Evolutionary conservation across 2,797 vertebrate genomes (phyloP).

Genomic region (Myotis findleyi): DNA sequence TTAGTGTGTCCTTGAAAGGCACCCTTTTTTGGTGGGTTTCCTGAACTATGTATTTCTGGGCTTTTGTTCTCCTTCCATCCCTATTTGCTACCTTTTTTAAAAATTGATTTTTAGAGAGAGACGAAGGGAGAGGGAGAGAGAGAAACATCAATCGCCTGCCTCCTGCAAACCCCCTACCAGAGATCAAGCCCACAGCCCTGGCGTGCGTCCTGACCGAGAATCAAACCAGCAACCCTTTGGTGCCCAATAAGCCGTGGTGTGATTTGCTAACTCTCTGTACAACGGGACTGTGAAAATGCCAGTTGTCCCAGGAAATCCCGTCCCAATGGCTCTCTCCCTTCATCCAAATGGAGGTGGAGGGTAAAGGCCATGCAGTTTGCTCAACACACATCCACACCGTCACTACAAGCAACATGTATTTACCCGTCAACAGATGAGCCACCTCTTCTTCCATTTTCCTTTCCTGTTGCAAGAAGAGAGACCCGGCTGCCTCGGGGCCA

Average conservation of each 20-base stretch:
- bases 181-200: no score
- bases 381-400: not conserved
- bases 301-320: not conserved
- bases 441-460: conserved; percentile 17
- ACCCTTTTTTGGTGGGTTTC: not conserved
- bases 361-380: not conserved
- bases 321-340: not conserved
- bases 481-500: not conserved
- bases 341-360: not conserved
- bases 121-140: no score
- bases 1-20: not conserved
- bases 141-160: no score
- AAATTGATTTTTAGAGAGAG: no score
- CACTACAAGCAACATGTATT: not conserved
- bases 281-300: not conserved
- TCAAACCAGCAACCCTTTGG: no score
- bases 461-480: not conserved
- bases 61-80: not conserved
- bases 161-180: no score
- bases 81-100: not conserved
- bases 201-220: no score
- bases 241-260: no score
- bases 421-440: not conserved
- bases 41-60: not conserved
- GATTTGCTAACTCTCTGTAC: not conserved